phyloP scores from a whole-genome alignment of 1,140 invertebrate species.

The Pygmarrhopalites habei region DNA sequence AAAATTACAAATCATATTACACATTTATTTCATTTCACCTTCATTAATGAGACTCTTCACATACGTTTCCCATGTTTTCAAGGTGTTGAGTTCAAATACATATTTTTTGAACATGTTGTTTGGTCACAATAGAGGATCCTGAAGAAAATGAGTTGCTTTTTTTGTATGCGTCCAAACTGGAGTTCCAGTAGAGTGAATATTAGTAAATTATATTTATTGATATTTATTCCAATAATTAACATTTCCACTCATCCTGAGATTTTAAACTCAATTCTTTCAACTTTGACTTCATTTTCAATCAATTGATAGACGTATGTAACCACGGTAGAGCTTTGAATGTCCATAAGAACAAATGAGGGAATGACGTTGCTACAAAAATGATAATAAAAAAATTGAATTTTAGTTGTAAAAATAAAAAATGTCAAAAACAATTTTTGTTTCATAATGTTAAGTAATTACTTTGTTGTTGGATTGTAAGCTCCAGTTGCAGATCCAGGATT shows the following conservation, averaged over 20 bases:
- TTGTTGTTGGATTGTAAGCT: constrained; percentile 87
- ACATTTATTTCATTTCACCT: no score
- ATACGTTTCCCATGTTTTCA: no score
- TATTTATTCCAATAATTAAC: no score
- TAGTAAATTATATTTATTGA: no score
- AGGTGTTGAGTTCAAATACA: no score
- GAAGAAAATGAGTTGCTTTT: no score
- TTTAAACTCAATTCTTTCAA: constrained; percentile 97
- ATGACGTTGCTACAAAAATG: constrained; percentile 66
- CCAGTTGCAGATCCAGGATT: constrained; percentile 99
- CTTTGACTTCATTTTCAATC: constrained; percentile 95
- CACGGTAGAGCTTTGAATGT: constrained; percentile 95
- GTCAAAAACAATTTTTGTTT: neutral
- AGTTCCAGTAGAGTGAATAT: no score
- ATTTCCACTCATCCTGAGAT: constrained; percentile 66
- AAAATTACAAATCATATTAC: neutral
- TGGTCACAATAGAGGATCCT: no score
- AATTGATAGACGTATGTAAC: constrained; percentile 98
- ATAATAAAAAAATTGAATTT: constrained; percentile 6
- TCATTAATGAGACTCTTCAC: no score
- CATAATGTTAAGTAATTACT: constrained; percentile 51
- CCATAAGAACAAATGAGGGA: constrained; percentile 97
- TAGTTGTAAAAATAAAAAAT: neutral
- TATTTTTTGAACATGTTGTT: no score
- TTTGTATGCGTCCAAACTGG: no score